Conservation (phyloP, 2,113 vertebrate genomes). For the Chaenocephalus aceratus region DNA sequence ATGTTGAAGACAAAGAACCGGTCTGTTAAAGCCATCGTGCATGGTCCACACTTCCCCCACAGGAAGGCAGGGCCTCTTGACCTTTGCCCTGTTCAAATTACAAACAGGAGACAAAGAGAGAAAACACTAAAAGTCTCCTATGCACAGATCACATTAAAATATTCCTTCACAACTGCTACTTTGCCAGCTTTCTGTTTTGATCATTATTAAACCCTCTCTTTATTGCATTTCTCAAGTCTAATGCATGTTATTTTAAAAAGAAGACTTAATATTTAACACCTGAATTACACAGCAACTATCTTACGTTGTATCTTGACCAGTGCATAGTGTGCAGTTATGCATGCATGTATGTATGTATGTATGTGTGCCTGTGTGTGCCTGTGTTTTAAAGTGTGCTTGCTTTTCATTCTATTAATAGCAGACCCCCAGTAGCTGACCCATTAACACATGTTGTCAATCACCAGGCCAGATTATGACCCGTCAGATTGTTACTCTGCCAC, state of each 20-base stretch:
- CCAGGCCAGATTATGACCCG: slow-evolving; percentile 69
- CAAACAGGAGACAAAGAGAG: too few relatives aligned
- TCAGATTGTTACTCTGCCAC: slow-evolving; percentile 55
- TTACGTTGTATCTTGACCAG: neutral
- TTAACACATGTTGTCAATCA: slow-evolving; percentile 75
- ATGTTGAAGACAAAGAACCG: too few relatives aligned
- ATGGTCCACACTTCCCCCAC: too few relatives aligned
- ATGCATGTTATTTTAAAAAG: neutral
- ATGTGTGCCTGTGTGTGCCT: neutral
- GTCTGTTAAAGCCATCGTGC: too few relatives aligned
- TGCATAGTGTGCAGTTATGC: neutral
- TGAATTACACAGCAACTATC: neutral
- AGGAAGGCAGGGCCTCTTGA: too few relatives aligned
- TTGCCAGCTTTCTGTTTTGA: neutral
- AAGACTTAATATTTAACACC: neutral
- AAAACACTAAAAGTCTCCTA: too few relatives aligned
- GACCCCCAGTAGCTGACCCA: slow-evolving; percentile 47
- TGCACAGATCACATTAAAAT: too few relatives aligned
- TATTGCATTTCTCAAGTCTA: neutral
- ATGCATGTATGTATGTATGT: neutral
- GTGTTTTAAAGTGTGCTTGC: slow-evolving; percentile 13
- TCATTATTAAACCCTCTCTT: neutral
- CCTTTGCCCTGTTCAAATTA: too few relatives aligned
- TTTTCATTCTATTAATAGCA: slow-evolving; percentile 63
- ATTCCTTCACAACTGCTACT: too few relatives aligned